A percentile compares a stretch with the other conserved stretches of the same genome.
phyloP scores from a whole-genome alignment of 2,113 vertebrate genomes.

The Himantopus leucocephalus region DNA sequence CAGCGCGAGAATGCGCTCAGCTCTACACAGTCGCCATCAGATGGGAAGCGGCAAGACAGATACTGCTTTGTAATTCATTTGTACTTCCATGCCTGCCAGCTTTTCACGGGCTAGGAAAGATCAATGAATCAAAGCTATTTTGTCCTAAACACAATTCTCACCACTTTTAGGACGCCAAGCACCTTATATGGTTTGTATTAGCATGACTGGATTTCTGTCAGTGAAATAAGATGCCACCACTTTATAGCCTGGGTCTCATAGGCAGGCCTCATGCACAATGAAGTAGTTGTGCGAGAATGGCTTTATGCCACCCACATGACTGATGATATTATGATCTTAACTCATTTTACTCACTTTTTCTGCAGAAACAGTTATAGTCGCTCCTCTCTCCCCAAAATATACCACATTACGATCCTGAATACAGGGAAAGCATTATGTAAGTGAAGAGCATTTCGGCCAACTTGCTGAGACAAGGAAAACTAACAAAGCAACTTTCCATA shows the following conservation, averaged over 20 bases:
- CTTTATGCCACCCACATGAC: conserved; percentile 7
- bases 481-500: conserved; percentile 9
- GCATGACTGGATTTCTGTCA: background rate
- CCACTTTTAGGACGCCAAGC: background rate
- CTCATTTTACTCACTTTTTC: background rate
- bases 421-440: conserved; percentile 19
- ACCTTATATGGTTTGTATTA: conserved; percentile 1
- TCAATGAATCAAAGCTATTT: conserved; percentile 17
- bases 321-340: background rate
- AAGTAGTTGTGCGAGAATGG: conserved; percentile 36
- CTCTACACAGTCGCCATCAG: background rate
- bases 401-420: background rate
- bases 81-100: background rate
- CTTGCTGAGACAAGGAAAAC: conserved; percentile 22
- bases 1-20: background rate
- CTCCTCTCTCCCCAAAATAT: background rate
- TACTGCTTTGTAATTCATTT: background rate
- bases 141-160: background rate
- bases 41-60: background rate
- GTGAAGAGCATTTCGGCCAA: background rate
- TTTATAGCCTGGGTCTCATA: background rate
- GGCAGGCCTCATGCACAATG: conserved; percentile 15
- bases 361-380: background rate
- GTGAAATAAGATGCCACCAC: conserved; percentile 53
- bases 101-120: background rate